These are phyloP conservation scores for Dendronephthya gigantea DNA, from an alignment of 64 coral and sea anemone species.

Conservation along the genomic window DNA sequence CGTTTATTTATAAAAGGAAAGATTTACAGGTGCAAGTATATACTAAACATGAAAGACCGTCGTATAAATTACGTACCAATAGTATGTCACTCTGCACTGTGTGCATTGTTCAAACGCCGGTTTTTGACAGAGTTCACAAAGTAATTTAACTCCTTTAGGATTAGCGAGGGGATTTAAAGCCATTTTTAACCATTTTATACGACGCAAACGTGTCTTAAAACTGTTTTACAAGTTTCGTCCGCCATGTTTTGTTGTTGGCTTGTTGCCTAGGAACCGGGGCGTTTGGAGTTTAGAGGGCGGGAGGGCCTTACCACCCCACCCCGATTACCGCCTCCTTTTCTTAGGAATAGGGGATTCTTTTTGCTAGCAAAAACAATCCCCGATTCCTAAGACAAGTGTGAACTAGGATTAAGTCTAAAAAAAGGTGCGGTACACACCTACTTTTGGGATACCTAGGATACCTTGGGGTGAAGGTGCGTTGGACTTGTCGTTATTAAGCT, in stretches of 20 bases:
- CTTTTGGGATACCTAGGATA: no score
- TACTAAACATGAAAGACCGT: neutral
- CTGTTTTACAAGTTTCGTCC: neutral
- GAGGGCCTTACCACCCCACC: no score
- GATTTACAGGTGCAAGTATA: no score
- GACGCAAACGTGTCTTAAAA: neutral
- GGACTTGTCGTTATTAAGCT: no score
- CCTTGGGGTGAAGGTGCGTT: no score
- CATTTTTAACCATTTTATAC: neutral
- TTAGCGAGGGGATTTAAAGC: slow-evolving; percentile 88
- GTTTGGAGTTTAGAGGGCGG: neutral
- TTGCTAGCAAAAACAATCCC: no score
- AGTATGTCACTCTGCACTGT: slow-evolving; percentile 89
- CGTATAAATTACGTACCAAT: slow-evolving; percentile 87
- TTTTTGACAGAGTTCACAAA: slow-evolving; percentile 94
- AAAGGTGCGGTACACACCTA: no score
- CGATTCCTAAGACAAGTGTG: no score
- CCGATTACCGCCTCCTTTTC: no score
- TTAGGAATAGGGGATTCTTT: no score
- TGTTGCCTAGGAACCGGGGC: neutral
- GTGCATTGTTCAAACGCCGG: slow-evolving; percentile 92
- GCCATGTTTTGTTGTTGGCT: neutral
- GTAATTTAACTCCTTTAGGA: slow-evolving; percentile 89
- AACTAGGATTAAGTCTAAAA: no score
- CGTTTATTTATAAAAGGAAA: no score